Conservation (phyloP, 2,888 invertebrate species). For the Pheosia tremula region DNA sequence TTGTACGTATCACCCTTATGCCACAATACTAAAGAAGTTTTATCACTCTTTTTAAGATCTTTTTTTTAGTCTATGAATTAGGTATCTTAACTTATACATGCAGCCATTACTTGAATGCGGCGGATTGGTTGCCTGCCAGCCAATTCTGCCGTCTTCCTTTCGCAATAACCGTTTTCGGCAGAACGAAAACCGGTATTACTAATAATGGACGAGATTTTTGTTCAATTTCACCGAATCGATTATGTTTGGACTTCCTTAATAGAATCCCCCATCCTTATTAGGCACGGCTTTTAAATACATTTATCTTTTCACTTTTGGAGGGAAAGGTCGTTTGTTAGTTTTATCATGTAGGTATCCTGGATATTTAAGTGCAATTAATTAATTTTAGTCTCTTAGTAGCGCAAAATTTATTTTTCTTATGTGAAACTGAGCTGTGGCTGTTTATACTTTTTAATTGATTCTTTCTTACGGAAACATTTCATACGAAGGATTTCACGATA, state of each 20-base stretch:
- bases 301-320: background rate
- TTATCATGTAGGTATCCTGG: background rate
- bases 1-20: too few species aligned
- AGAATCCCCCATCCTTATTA: constrained; percentile 7
- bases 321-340: background rate
- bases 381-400: background rate
- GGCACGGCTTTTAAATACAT: constrained; percentile 1
- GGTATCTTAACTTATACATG: too few species aligned
- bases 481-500: too few species aligned
- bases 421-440: background rate
- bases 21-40: too few species aligned
- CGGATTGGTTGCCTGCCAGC: constrained; percentile 37
- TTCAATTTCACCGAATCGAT: constrained; percentile 43
- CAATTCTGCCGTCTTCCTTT: constrained; percentile 41
- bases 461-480: too few species aligned
- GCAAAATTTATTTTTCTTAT: background rate
- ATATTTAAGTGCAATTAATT: constrained; percentile 7
- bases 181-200: constrained; percentile 38
- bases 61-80: too few species aligned
- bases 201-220: constrained; percentile 40
- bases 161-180: constrained; percentile 37
- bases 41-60: too few species aligned
- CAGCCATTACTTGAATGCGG: constrained; percentile 16
- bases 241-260: constrained; percentile 14
- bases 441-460: background rate